These are phyloP conservation scores for Drosophila azteca DNA, from an alignment of 1,140 invertebrate species.

Conservation along the genomic window DNA sequence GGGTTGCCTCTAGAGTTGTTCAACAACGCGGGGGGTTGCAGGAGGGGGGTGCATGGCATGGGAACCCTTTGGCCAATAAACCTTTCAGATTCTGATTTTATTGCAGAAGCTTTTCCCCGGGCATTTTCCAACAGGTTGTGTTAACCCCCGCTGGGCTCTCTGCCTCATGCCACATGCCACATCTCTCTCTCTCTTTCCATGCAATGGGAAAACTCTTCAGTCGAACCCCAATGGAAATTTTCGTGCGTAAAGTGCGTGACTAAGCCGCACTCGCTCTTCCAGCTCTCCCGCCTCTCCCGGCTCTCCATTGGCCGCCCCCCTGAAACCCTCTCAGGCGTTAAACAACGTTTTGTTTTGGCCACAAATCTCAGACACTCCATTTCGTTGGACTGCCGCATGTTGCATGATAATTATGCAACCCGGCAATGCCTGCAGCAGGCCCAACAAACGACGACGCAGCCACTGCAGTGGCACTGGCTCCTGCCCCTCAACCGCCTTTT, in stretches of 20 bases:
- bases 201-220: conserved; percentile 15
- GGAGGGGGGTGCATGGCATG: background rate
- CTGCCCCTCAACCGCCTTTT: background rate
- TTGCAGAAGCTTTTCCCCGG: too few relatives aligned
- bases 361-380: conserved; percentile 59
- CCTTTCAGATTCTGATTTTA: too few relatives aligned
- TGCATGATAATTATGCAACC: conserved; percentile 77
- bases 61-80: too few relatives aligned
- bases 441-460: conserved; percentile 19
- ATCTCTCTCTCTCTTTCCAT: too few relatives aligned
- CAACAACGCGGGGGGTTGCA: background rate
- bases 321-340: conserved; percentile 49
- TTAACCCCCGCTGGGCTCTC: too few relatives aligned
- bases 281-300: background rate
- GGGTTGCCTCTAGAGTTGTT: conserved; percentile 4
- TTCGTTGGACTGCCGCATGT: conserved; percentile 56
- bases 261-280: conserved; percentile 13
- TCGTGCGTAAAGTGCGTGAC: conserved; percentile 69
- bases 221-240: conserved; percentile 20
- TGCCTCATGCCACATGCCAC: too few relatives aligned
- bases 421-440: conserved; percentile 52
- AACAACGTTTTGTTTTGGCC: conserved; percentile 66
- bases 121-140: too few relatives aligned
- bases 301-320: background rate
- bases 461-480: background rate